Percentiles rank a stretch among this genome's conserved stretches.
Conservation (phyloP, 1,140 invertebrate species). For the Probaryconus sp. region DNA sequence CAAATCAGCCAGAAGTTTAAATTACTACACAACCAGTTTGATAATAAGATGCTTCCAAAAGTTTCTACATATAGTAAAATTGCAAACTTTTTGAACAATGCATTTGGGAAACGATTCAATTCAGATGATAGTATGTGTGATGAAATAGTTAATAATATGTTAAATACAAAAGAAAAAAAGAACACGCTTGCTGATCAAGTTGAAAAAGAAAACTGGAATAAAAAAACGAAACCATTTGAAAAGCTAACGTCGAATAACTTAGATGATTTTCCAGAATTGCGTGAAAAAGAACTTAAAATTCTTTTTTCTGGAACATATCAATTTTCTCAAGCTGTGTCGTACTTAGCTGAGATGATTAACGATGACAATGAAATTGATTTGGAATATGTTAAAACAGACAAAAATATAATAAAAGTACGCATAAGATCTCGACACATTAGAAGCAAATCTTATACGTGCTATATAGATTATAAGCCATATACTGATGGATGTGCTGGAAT, state of each 20-base stretch:
- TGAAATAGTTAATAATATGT: conserved; percentile 37
- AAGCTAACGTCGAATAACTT: conserved; percentile 7
- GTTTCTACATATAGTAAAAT: conserved; percentile 41
- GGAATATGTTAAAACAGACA: no score
- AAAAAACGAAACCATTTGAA: conserved; percentile 31
- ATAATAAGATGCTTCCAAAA: conserved; percentile 47
- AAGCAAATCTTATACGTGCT: no score
- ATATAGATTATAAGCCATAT: no score
- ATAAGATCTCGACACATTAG: no score
- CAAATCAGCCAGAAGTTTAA: conserved; percentile 50
- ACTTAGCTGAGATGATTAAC: no score
- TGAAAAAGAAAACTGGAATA: conserved; percentile 35
- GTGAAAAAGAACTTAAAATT: no score
- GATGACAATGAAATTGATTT: no score
- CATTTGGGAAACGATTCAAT: conserved; percentile 40
- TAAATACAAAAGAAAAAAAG: conserved; percentile 13
- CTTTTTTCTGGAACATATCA: no score
- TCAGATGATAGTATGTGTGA: conserved; percentile 35
- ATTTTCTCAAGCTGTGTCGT: no score
- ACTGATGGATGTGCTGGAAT: not conserved
- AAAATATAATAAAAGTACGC: no score
- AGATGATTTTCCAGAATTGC: no score
- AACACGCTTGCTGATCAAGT: conserved; percentile 45
- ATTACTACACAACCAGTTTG: conserved; percentile 43
- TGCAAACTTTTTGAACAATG: conserved; percentile 45